A percentile compares a stretch with the other conserved stretches of the same genome.
phyloP scores from a whole-genome alignment of 2,888 invertebrate genomes.

The Nomada fucata region DNA sequence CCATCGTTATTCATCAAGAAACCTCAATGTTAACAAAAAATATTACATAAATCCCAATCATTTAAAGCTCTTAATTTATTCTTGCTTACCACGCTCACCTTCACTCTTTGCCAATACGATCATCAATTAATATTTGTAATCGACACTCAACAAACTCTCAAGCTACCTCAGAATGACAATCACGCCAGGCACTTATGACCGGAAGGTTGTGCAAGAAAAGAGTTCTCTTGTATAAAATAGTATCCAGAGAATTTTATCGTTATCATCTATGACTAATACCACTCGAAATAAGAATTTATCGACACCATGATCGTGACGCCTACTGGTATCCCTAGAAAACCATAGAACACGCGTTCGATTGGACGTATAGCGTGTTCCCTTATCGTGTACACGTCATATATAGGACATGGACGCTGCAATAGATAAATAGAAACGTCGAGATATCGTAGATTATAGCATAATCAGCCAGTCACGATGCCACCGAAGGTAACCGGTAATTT shows the following conservation, averaged over 20 bases:
- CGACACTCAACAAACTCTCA: neutral
- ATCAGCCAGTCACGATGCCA: constrained; percentile 28
- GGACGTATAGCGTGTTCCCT: neutral
- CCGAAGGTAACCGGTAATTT: constrained; percentile 11
- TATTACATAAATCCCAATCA: no score
- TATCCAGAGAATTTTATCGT: neutral
- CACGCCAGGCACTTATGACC: neutral
- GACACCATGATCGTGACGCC: constrained; percentile 9
- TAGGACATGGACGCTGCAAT: constrained; percentile 14
- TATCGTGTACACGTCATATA: constrained; percentile 34
- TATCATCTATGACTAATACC: neutral
- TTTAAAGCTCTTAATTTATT: no score
- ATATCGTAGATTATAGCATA: constrained; percentile 12
- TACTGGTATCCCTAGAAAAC: neutral
- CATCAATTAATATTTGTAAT: neutral
- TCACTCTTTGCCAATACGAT: neutral
- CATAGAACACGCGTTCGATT: neutral
- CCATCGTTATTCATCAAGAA: no score
- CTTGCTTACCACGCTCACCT: no score
- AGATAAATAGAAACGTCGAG: neutral
- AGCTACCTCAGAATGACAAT: neutral
- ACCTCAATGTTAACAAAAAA: no score
- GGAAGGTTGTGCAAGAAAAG: neutral
- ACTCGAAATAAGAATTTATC: constrained; percentile 2
- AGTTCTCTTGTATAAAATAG: neutral